phyloP scores from a whole-genome alignment of 2,888 invertebrate species.

The Oegoconia quadripuncta region DNA sequence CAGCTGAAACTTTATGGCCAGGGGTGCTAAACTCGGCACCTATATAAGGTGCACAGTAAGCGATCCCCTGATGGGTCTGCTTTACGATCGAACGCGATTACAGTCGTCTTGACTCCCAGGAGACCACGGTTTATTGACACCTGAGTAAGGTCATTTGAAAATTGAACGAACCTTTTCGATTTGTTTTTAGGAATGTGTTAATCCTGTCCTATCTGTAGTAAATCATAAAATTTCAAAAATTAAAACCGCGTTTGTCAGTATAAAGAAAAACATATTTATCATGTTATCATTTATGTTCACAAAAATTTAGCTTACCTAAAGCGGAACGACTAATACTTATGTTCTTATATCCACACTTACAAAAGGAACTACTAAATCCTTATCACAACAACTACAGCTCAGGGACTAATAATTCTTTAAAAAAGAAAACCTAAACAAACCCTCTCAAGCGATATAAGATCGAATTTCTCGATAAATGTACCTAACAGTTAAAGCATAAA shows the following conservation, averaged over 20 bases:
- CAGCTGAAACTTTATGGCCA: constrained; percentile 35
- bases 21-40: constrained; percentile 38
- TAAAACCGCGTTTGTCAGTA: no score
- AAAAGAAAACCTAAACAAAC: constrained; percentile 56
- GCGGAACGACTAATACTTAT: neutral
- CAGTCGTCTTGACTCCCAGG: constrained; percentile 36
- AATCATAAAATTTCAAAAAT: neutral
- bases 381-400: constrained; percentile 53
- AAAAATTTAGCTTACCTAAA: neutral
- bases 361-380: constrained; percentile 22
- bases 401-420: constrained; percentile 70
- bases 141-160: constrained; percentile 67
- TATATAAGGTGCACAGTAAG: constrained; percentile 42
- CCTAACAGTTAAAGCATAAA: constrained; percentile 48
- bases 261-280: no score
- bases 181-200: constrained; percentile 15
- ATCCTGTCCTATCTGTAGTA: neutral
- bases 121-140: constrained; percentile 62
- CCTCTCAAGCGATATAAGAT: constrained; percentile 51
- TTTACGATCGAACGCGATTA: constrained; percentile 63
- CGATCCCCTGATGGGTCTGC: constrained; percentile 47
- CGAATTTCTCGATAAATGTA: constrained; percentile 54
- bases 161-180: constrained; percentile 33
- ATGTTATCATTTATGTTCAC: no score
- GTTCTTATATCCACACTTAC: neutral